Base-by-base conservation (phyloP, 2,888 invertebrate species). In the Pseudeuparius sepicola region DNA sequence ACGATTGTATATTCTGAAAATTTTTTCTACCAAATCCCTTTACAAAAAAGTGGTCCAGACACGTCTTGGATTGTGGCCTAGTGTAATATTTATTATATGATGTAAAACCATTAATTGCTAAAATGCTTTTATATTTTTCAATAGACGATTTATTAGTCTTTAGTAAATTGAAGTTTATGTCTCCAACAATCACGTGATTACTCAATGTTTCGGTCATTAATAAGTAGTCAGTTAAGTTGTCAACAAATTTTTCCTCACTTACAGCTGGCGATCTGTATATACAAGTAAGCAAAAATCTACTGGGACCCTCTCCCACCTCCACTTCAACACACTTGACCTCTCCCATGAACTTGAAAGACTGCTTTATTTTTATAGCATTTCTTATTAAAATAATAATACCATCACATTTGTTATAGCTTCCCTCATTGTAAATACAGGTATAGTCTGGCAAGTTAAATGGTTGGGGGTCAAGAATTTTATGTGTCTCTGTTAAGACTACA, bases 21-120 rank as follows among this genome's bases (percentile, higher is more conserved):
- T 4, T 4, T 11, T 24, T 4, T 9, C 4, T 9, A 11, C n/a
- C 25, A 24, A 24, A 24, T 11, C 12, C 12, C 25, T 24, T 24
- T 24, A 24, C 25, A 9, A 5, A 24, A 24, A 24, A 24, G 25
- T 24, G 25, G 25, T 24, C 25, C 12, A 24, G n/a, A 9, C 25
- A 24, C 10, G 25, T 24, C n/a, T 24, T 24, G 5, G 25, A 24
- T 9, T 24, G 25, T 6, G 25, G 25, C 25, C 25, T 24, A 24
- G 5, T 24, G n/a, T 24, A 24, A 9, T 24, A 24, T 24, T 24
- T 24, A 9, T 24, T 24, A 12, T 24, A 24, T 11, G 25, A 24
- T 5, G 25, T 5, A 4, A 24, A 24, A 6, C 25, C 25, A 24
- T 11, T 11, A 24, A 24, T 9, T 9, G 25, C 4, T 9, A 24